These are phyloP conservation scores for Penaeus chinensis DNA, from an alignment of 1,140 invertebrate species.

Conservation along the genomic window DNA sequence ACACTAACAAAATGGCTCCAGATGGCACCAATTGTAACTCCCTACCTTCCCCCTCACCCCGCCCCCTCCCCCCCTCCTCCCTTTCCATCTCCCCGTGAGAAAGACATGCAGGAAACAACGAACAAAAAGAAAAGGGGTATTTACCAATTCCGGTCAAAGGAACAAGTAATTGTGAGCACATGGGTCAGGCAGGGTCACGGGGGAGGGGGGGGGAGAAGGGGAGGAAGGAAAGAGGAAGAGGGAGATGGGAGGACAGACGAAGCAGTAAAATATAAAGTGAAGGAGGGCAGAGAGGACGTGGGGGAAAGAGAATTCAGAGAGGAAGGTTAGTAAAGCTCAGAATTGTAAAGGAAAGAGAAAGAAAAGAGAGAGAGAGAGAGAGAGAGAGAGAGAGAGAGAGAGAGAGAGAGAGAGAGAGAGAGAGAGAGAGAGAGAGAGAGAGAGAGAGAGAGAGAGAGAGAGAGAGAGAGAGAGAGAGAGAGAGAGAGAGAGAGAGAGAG, in stretches of 20 bases:
- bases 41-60: not conserved
- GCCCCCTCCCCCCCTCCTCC: too few relatives aligned
- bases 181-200: slow-evolving; percentile 3
- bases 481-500: slow-evolving; percentile 29
- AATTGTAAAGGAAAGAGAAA: too few relatives aligned
- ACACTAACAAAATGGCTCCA: not conserved
- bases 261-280: slow-evolving; percentile 8
- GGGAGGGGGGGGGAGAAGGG: slow-evolving; percentile 5
- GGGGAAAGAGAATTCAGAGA: too few relatives aligned
- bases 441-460: not conserved
- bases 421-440: slow-evolving; percentile 33
- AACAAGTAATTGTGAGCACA: slow-evolving; percentile 17
- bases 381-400: slow-evolving; percentile 42
- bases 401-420: slow-evolving; percentile 38
- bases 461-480: not conserved
- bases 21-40: slow-evolving; percentile 4
- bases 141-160: slow-evolving; percentile 7
- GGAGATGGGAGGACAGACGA: not conserved
- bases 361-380: not conserved
- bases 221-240: slow-evolving; percentile 30
- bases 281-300: too few relatives aligned
- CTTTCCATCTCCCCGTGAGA: not conserved
- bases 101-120: not conserved
- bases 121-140: slow-evolving; percentile 12
- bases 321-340: too few relatives aligned